A percentile compares a stretch with the other conserved stretches of the same genome.
phyloP scores from a whole-genome alignment of 1,140 invertebrate genomes.

The Drosophila persimilis region DNA sequence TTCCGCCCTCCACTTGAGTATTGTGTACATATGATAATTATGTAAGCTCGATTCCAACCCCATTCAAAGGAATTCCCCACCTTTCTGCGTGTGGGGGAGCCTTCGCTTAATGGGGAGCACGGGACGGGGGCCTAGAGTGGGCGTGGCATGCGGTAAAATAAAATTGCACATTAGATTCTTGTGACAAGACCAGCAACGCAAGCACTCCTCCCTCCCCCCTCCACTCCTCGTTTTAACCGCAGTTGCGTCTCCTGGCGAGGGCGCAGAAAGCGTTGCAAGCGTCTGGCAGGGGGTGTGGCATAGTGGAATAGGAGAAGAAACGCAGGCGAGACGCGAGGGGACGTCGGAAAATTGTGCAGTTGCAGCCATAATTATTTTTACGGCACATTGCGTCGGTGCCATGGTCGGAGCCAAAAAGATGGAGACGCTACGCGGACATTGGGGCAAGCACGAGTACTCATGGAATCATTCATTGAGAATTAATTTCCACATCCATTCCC shows the following conservation, averaged over 20 bases:
- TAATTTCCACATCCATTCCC: no score
- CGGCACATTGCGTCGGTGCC: slow-evolving; percentile 70
- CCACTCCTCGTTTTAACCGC: not conserved
- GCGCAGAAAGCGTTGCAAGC: slow-evolving; percentile 70
- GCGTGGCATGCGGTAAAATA: slow-evolving; percentile 60
- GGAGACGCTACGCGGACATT: not conserved
- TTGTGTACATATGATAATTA: slow-evolving; percentile 31
- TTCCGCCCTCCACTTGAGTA: no score
- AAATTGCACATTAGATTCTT: slow-evolving; percentile 66
- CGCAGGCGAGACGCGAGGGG: not conserved
- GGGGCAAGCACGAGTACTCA: not conserved
- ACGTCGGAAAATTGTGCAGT: slow-evolving; percentile 67
- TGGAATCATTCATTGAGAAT: no score
- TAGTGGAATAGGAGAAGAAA: slow-evolving; percentile 6
- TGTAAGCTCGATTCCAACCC: slow-evolving; percentile 26
- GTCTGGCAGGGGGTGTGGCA: slow-evolving; percentile 52
- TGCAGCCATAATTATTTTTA: slow-evolving; percentile 80
- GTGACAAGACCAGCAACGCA: slow-evolving; percentile 21
- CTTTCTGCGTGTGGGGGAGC: not conserved
- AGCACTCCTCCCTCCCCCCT: not conserved
- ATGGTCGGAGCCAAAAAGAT: slow-evolving; percentile 24
- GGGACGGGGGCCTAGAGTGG: slow-evolving; percentile 4
- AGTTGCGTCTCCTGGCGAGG: slow-evolving; percentile 24
- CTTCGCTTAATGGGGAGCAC: slow-evolving; percentile 3
- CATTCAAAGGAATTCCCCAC: slow-evolving; percentile 24